Base-by-base conservation (phyloP, 1,140 invertebrate species). In the Plectrocnemia conspersa region DNA sequence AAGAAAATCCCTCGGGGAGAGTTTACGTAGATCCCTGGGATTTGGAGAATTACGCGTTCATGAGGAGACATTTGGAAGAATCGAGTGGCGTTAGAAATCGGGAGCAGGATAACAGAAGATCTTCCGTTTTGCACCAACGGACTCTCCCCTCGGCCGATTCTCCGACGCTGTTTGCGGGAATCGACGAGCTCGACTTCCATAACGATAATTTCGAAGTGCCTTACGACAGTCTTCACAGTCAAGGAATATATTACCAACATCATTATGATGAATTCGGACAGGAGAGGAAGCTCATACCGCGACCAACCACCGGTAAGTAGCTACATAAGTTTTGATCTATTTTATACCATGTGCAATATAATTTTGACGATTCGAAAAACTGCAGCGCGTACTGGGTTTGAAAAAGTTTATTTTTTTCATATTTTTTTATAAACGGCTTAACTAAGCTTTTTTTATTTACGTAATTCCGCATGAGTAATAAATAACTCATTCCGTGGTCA, bases 11-110 rank as follows among this genome's bases (percentile, higher is more conserved):
- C n/a, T 71, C 68, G 41, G 68, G 68, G 41, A 62, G 82, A 41
- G 71, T 80, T 24, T 86, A 86, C 65, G 73, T 85, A 1, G 83
- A 86, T 65, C 83, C 83, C 6, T 86, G 84, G 84, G 83, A 85
- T 59, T 70, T 84, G 59, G 83, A 85, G 62, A 83, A 84, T 59
- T 84, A 84, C 61, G 80, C 79, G 13, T 82, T 82, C 62, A 73
- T 83, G 11, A 71, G 77, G 15, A 69, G 78, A 33, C 81, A 83
- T 54, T 71, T 75, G 24, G 71, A 76, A 7, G 73, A 71, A 0
- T 69, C 66, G n/a, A 70, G 53, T 27, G 36, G 22, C 71, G 52
- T 68, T 68, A 52, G 64, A 10, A 36, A 36, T 36, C 66, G 35
- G 69, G 71, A 55, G 65, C 68, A 59, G 57, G 64, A 33, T 62